Evolutionary conservation across 2,113 vertebrate genomes (phyloP).

Genomic region (Epinephelus cyanopodus): DNA sequence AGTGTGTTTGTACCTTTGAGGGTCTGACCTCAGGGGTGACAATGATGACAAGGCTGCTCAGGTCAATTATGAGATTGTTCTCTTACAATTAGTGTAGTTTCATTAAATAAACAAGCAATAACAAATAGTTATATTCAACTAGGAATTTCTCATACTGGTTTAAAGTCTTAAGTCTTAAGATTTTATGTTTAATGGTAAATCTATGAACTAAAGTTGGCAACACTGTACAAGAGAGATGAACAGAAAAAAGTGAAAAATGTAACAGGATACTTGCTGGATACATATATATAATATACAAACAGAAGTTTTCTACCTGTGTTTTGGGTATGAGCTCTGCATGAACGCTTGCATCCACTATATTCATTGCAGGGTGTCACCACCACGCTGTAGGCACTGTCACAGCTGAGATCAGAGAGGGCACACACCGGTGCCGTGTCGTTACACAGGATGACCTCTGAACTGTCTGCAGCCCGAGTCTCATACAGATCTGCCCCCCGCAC

Average conservation of each 20-base stretch:
- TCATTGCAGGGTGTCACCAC: constrained; percentile 89
- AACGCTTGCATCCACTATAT: constrained; percentile 85
- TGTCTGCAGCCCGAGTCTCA: constrained; percentile 82
- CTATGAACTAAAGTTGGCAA: no score
- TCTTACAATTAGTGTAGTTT: not conserved
- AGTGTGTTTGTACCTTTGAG: not conserved
- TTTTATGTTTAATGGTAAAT: no score
- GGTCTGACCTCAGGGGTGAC: not conserved
- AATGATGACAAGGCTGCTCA: not conserved
- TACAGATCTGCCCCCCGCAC: constrained; percentile 91
- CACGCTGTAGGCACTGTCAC: constrained; percentile 87
- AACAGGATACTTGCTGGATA: not conserved
- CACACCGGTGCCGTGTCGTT: constrained; percentile 88
- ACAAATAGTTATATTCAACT: no score
- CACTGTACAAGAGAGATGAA: no score
- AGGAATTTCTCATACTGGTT: not conserved
- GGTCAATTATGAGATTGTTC: not conserved
- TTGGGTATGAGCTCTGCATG: constrained; percentile 80
- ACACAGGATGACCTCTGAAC: constrained; percentile 78
- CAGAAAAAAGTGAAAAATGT: not conserved
- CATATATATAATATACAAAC: no score
- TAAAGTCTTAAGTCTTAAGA: no score
- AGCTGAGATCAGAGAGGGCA: constrained; percentile 88
- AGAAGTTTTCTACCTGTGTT: constrained; percentile 85
- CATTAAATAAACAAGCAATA: no score